Percentiles rank a stretch among this genome's conserved stretches.
Evolutionary conservation across 2,113 vertebrate species (phyloP).

Genomic region (Ophthalmolycus amberensis): DNA sequence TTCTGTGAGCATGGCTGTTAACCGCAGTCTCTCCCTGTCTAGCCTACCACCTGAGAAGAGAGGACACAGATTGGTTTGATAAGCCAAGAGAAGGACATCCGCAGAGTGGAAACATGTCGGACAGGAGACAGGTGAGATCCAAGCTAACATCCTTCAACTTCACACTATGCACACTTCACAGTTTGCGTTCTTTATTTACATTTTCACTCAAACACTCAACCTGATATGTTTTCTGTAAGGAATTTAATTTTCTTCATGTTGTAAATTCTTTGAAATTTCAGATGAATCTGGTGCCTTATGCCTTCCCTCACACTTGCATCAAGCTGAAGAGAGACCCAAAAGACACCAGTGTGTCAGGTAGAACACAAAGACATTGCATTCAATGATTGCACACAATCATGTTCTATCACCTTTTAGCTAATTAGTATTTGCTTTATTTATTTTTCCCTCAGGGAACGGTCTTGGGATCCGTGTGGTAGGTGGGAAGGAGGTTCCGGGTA

Average conservation of each 20-base stretch:
- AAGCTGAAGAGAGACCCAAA: constrained; percentile 91
- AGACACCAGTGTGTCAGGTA: constrained; percentile 97
- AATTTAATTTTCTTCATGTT: background rate
- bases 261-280: constrained; percentile 59
- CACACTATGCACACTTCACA: too few relatives aligned
- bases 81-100: constrained; percentile 92
- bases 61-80: constrained; percentile 99
- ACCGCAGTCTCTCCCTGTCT: constrained; percentile 82
- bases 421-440: constrained; percentile 7
- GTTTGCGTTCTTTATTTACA: background rate
- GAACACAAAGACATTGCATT: constrained; percentile 1
- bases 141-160: constrained; percentile 54
- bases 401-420: background rate
- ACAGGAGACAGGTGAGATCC: constrained; percentile 88
- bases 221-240: background rate
- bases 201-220: background rate
- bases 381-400: background rate
- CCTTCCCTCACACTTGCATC: constrained; percentile 91
- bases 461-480: constrained; percentile 95
- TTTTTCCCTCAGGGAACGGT: constrained; percentile 87
- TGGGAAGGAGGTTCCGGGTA: constrained; percentile 95
- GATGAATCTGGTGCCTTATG: constrained; percentile 91
- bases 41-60: constrained; percentile 97
- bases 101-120: constrained; percentile 86
- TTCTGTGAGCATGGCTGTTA: constrained; percentile 56